These are phyloP conservation scores for Cassiopea andromeda DNA, from an alignment of 30 jellyfish, hydroid and myxozoan genomes.

Conservation along the genomic window DNA sequence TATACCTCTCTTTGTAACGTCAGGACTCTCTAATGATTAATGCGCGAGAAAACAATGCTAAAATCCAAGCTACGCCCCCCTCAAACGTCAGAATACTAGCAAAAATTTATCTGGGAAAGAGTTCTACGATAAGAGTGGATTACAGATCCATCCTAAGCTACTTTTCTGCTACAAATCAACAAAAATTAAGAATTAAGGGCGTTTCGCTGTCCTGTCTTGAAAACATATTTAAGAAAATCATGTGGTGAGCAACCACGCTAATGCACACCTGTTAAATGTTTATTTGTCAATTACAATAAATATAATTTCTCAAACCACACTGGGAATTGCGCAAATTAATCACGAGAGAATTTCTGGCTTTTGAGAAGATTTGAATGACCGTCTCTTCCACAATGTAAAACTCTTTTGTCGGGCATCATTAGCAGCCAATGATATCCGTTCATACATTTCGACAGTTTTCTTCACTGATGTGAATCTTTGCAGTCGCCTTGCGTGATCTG, in stretches of 20 bases:
- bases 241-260: background rate
- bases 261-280: background rate
- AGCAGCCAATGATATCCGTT: conserved; percentile 77
- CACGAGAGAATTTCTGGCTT: conserved; percentile 49
- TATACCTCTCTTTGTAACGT: background rate
- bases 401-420: conserved; percentile 76
- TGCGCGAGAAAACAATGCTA: background rate
- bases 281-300: background rate
- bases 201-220: background rate
- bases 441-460: conserved; percentile 92
- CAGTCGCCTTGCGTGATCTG: conserved; percentile 72
- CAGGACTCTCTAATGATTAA: background rate
- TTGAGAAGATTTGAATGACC: conserved; percentile 55
- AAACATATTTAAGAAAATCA: background rate
- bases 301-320: background rate
- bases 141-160: too few relatives aligned
- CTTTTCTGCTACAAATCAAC: too few relatives aligned
- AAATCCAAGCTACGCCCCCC: background rate
- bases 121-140: background rate
- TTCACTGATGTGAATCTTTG: conserved; percentile 92
- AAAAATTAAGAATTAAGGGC: background rate
- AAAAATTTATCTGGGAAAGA: background rate
- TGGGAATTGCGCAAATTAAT: background rate
- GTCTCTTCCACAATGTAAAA: conserved; percentile 89
- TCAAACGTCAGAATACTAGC: background rate